phyloP scores from a whole-genome alignment of 2,888 invertebrate species.

The Acheta domesticus region DNA sequence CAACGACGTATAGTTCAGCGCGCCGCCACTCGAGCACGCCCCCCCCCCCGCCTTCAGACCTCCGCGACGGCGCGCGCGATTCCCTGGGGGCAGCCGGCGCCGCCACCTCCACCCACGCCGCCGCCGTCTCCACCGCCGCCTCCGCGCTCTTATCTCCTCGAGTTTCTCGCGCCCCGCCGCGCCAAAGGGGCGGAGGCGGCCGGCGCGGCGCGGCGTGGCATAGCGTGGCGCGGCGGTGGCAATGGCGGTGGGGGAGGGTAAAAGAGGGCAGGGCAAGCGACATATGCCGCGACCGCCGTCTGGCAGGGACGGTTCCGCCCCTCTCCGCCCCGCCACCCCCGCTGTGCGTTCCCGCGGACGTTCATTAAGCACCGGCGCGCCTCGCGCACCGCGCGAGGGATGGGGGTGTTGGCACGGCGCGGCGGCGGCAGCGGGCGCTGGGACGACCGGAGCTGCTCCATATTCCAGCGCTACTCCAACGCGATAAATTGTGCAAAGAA shows the following conservation, averaged over 20 bases:
- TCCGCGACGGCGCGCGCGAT: not conserved
- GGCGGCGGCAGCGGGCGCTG: not conserved
- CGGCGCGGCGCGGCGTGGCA: not conserved
- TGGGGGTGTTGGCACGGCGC: not conserved
- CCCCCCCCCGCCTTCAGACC: too few species aligned
- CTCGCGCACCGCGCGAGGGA: not conserved
- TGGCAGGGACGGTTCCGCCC: not conserved
- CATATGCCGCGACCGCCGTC: slow-evolving; percentile 1
- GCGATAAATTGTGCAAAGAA: slow-evolving; percentile 18
- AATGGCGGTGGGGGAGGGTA: not conserved
- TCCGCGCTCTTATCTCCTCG: not conserved
- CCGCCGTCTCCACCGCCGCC: not conserved
- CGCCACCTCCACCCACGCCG: not conserved
- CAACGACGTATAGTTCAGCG: not conserved
- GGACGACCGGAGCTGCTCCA: not conserved
- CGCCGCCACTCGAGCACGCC: too few species aligned
- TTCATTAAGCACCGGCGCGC: not conserved
- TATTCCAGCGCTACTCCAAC: slow-evolving; percentile 2
- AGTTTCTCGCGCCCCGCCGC: slow-evolving; percentile 1
- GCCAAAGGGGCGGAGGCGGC: not conserved
- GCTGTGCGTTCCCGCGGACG: not conserved
- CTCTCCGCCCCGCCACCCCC: not conserved
- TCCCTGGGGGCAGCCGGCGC: not conserved
- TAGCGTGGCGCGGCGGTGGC: not conserved
- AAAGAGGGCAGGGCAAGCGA: not conserved